Conservation (phyloP, 2,113 vertebrate genomes). For the Colossoma macropomum region DNA sequence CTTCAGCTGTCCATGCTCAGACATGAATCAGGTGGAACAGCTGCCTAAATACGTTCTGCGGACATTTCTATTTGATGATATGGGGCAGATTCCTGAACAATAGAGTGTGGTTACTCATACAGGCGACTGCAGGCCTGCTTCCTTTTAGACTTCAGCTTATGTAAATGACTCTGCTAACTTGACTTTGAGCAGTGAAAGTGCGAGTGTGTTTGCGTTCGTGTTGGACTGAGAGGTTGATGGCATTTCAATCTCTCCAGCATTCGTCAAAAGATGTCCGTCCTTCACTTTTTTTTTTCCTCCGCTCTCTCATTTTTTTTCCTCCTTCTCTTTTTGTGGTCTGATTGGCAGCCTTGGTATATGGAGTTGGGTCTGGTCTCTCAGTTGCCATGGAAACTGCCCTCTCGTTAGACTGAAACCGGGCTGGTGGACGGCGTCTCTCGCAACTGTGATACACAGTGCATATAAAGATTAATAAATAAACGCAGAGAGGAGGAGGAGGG, state of each 20-base stretch:
- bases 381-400: slow-evolving; percentile 74
- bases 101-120: background rate
- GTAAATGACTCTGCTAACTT: slow-evolving; percentile 40
- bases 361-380: slow-evolving; percentile 59
- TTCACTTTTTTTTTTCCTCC: slow-evolving; percentile 49
- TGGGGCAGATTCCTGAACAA: background rate
- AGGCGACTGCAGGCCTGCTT: background rate
- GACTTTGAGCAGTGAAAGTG: slow-evolving; percentile 16
- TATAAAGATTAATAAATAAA: slow-evolving; percentile 51
- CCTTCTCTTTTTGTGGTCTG: slow-evolving; percentile 33
- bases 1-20: no score
- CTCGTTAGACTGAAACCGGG: slow-evolving; percentile 52
- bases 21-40: no score
- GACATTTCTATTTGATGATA: background rate
- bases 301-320: slow-evolving; percentile 7
- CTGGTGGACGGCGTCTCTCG: slow-evolving; percentile 54
- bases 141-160: slow-evolving; percentile 23
- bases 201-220: background rate
- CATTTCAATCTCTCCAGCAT: slow-evolving; percentile 51
- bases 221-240: slow-evolving; percentile 33
- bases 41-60: no score
- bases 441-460: slow-evolving; percentile 51
- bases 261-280: slow-evolving; percentile 62
- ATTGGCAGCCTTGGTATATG: slow-evolving; percentile 58
- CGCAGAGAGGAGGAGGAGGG: background rate